Conservation (phyloP, 2,113 vertebrate species). For the Sinocyclocheilus rhinocerous region DNA sequence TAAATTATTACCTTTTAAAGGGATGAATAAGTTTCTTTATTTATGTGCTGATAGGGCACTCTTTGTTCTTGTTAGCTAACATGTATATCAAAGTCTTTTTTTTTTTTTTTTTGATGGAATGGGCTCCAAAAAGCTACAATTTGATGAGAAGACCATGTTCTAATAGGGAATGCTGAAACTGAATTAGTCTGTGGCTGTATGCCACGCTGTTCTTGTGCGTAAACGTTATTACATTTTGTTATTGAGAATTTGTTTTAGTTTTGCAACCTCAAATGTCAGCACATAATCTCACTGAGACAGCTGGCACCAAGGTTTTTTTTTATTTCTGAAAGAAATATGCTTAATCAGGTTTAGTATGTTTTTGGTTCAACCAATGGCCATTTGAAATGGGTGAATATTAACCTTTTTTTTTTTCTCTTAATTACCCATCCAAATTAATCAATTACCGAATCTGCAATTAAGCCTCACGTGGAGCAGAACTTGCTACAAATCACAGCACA, state of each 20-base stretch:
- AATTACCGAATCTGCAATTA: neutral
- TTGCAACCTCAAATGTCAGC: conserved; percentile 4
- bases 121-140: neutral
- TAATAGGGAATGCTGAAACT: too few species aligned
- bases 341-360: neutral
- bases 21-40: neutral
- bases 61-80: neutral
- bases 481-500: neutral
- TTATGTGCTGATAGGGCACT: neutral
- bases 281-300: neutral
- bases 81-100: neutral
- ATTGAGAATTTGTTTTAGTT: conserved; percentile 6
- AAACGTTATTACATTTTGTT: conserved; percentile 24
- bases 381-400: conserved; percentile 14
- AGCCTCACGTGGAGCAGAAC: neutral
- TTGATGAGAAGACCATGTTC: neutral
- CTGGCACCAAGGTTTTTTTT: neutral
- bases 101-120: neutral
- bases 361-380: neutral
- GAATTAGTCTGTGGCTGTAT: neutral
- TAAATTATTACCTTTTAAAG: too few species aligned
- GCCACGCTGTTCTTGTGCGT: conserved; percentile 6
- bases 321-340: neutral
- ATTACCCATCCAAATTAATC: neutral
- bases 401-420: neutral